Base-by-base conservation (phyloP, 2,888 invertebrate species). In the Podabrus alpinus region DNA sequence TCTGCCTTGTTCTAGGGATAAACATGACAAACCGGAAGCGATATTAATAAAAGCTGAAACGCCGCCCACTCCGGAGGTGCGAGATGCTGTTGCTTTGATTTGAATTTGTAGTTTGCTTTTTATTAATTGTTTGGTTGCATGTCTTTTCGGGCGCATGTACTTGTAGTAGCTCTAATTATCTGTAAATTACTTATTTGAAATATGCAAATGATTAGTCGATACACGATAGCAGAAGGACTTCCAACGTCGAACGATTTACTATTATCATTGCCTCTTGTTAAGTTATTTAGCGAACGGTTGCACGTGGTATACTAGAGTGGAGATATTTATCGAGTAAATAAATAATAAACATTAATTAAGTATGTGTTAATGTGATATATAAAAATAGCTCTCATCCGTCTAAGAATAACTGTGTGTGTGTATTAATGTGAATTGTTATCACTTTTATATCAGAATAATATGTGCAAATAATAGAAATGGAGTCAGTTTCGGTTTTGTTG, bases 11-110 rank as follows among this genome's bases (percentile, higher is more conserved):
- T 16, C 61, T 29, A 60, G 68, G 15, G 67, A 68, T 15, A 45
- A 60, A 24, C 69, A 77, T 45, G 75, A 73, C 70, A 67, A 75
- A 73, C 19, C 76, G 73, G 79, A 79, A 77, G 71, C 76, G 69
- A 77, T 78, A 29, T 66, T 79, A 69, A 73, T 78, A 72, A 68
- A 76, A 75, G 72, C 73, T 68, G 78, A 77, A 71, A 75, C 79
- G 75, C 45, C 45, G 45, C 78, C 80, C 72, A 76, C 78, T 68
- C 75, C 69, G 45, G 79, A 80, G 78, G 79, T 78, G 75, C 75
- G 73, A 72, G 59, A 62, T 60, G 15, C 66, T 66, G 69, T 15
- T 68, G 45, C 45, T 45, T 45, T 68, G 59, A 59, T 11, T 61
- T 60, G 9, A 59, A 70, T 21, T 64, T 59, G 69, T 69, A 69